phyloP scores from a whole-genome alignment of 2,113 vertebrate species.

The Poecile atricapillus region DNA sequence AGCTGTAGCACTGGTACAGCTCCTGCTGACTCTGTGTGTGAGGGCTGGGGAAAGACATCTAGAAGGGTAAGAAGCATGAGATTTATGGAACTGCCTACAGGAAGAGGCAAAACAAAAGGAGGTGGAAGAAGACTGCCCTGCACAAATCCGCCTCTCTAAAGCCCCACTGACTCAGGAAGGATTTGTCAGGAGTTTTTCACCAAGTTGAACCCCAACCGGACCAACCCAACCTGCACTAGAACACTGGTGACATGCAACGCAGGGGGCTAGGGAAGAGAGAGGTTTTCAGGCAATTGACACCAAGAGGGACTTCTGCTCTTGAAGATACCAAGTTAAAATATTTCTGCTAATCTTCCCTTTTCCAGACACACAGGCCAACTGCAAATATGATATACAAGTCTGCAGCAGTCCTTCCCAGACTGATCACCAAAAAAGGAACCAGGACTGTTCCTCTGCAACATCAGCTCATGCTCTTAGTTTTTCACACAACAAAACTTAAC shows the following conservation, averaged over 20 bases:
- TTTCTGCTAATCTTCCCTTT: not conserved
- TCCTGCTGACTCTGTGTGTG: not conserved
- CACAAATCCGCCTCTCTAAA: not conserved
- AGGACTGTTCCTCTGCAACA: not conserved
- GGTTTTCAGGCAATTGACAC: not conserved
- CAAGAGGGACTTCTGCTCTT: not conserved
- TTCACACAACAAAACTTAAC: not conserved
- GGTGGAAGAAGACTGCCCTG: not conserved
- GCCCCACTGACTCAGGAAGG: not conserved
- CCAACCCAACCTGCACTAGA: not conserved
- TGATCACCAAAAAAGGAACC: not conserved
- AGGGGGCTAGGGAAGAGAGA: not conserved
- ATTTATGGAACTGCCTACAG: not conserved
- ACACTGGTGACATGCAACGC: accelerated
- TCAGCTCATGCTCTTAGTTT: not conserved
- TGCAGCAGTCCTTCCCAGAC: not conserved
- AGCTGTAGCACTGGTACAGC: not conserved
- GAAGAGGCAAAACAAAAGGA: not conserved
- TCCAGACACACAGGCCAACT: not conserved
- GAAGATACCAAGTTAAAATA: not conserved
- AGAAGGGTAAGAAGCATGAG: not conserved
- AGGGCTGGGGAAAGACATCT: not conserved
- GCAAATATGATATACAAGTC: not conserved
- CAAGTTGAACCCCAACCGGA: not conserved
- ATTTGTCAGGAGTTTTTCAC: not conserved